A percentile compares a stretch with the other conserved stretches of the same genome.
These are phyloP conservation scores for Reticulitermes speratus DNA, from an alignment of 1,140 invertebrate species.

Conservation along the genomic window DNA sequence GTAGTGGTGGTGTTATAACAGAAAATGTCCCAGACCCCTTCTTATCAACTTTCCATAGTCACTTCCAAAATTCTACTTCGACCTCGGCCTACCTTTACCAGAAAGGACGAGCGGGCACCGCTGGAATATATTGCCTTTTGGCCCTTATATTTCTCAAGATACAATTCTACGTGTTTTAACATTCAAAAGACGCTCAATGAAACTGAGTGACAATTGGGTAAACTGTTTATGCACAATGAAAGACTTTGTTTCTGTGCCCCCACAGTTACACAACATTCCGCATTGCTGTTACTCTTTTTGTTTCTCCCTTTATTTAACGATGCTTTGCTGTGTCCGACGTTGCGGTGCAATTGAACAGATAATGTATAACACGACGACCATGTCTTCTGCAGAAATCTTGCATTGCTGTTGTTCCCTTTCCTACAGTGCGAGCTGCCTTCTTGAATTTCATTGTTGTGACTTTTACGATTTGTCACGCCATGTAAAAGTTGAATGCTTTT, in stretches of 20 bases:
- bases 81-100: no score
- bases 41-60: no score
- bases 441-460: constrained; percentile 7
- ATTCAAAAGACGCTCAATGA: neutral
- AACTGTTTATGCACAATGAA: constrained; percentile 4
- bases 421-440: neutral
- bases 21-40: no score
- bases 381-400: neutral
- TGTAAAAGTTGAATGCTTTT: neutral
- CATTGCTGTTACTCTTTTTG: no score
- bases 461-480: constrained; percentile 6
- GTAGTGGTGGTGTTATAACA: no score
- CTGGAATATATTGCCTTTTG: no score
- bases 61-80: no score
- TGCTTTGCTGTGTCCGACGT: neutral
- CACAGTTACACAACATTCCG: neutral
- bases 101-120: no score
- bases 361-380: neutral
- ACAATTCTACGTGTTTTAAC: no score
- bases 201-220: neutral
- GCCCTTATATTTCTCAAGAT: no score
- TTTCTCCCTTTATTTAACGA: no score
- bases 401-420: neutral
- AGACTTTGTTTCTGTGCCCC: neutral
- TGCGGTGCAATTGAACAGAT: neutral